Conservation (phyloP, 2,888 invertebrate genomes). For the Gnatocerus cornutus region DNA sequence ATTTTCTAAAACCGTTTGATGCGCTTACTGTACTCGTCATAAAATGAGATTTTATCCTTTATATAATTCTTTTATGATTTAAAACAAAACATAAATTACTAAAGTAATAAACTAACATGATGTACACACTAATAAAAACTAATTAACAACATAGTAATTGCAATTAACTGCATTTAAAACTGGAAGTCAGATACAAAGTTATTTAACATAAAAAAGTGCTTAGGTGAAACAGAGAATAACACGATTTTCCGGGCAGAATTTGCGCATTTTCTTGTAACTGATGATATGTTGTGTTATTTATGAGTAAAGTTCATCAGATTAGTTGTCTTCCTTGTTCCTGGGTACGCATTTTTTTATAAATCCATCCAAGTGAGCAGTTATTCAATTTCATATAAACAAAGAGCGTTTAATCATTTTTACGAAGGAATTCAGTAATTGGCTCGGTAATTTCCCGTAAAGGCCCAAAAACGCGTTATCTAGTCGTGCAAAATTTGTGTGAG, state of each 20-base stretch:
- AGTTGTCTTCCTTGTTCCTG: slow-evolving; percentile 8
- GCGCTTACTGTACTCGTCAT: background rate
- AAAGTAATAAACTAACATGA: background rate
- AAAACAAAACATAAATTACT: background rate
- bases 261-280: too few relatives aligned
- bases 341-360: background rate
- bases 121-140: slow-evolving; percentile 1
- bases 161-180: slow-evolving; percentile 1
- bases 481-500: slow-evolving; percentile 10
- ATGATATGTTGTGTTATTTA: too few relatives aligned
- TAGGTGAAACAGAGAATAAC: too few relatives aligned
- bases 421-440: slow-evolving; percentile 35
- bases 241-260: too few relatives aligned
- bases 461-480: background rate
- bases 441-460: too few relatives aligned
- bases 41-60: background rate
- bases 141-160: slow-evolving; percentile 2
- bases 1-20: too few relatives aligned
- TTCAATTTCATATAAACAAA: slow-evolving; percentile 27
- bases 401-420: slow-evolving; percentile 24
- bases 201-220: background rate
- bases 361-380: slow-evolving; percentile 23
- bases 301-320: background rate
- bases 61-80: background rate
- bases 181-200: background rate